These are phyloP conservation scores for Crematogaster levior DNA, from an alignment of 2,888 invertebrate species.

Conservation along the genomic window DNA sequence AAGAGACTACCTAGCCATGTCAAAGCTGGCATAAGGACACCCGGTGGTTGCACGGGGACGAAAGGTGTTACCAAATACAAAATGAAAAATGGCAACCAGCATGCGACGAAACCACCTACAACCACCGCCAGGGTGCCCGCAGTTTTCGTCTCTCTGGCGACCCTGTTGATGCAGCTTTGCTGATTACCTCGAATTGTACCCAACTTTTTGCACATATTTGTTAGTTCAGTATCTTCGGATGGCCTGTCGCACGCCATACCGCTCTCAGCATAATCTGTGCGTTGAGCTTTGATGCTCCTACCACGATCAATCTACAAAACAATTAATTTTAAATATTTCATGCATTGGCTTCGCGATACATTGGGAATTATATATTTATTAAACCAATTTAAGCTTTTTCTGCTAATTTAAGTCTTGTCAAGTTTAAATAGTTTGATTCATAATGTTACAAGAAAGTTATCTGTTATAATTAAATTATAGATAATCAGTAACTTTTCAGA, in stretches of 20 bases:
- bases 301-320: constrained; percentile 68
- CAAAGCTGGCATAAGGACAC: constrained; percentile 89
- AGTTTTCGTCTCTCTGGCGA: constrained; percentile 93
- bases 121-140: constrained; percentile 95
- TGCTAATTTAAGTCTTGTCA: neutral
- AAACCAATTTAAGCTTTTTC: neutral
- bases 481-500: neutral
- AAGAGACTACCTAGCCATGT: constrained; percentile 90
- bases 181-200: constrained; percentile 77
- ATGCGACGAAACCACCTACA: constrained; percentile 94
- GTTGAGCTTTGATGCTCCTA: constrained; percentile 66
- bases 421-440: neutral
- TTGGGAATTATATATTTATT: neutral
- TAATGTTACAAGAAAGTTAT: neutral
- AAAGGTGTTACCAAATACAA: constrained; percentile 94
- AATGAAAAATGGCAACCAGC: constrained; percentile 95
- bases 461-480: neutral
- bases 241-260: constrained; percentile 59
- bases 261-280: constrained; percentile 59
- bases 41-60: constrained; percentile 87
- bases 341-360: neutral
- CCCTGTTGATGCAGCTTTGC: constrained; percentile 82
- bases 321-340: neutral
- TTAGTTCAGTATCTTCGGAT: constrained; percentile 62
- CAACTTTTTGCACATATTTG: constrained; percentile 69